These are phyloP conservation scores for Corythaixoides concolor DNA, from an alignment of 2,113 vertebrate species.

Conservation along the genomic window DNA sequence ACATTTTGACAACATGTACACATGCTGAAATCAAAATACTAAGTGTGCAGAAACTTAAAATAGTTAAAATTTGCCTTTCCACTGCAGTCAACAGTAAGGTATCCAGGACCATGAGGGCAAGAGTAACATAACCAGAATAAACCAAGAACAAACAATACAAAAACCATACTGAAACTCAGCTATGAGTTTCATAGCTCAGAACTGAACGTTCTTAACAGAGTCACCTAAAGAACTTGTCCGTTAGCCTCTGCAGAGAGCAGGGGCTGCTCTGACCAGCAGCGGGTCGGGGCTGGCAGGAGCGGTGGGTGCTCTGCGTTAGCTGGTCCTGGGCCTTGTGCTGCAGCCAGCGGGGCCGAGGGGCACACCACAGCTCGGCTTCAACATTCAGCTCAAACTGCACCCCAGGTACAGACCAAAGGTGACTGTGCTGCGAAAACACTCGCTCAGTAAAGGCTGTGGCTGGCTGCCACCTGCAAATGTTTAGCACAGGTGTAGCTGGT, in stretches of 20 bases:
- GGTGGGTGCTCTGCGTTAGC: fast-evolving
- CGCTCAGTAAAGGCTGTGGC: not conserved
- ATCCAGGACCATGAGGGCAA: not conserved
- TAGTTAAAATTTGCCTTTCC: not conserved
- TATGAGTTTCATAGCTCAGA: too few relatives aligned
- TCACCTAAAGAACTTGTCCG: not conserved
- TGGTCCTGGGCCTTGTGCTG: not conserved
- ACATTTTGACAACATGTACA: not conserved
- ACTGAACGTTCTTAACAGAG: fast-evolving
- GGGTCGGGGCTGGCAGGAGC: not conserved
- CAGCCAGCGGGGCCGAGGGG: fast-evolving
- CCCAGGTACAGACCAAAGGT: not conserved
- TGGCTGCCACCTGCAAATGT: not conserved
- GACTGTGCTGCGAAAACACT: not conserved
- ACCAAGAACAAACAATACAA: not conserved
- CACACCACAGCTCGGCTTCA: not conserved
- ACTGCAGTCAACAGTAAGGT: not conserved
- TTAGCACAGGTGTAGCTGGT: not conserved
- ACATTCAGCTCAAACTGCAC: not conserved
- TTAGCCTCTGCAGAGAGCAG: not conserved
- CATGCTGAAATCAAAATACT: not conserved
- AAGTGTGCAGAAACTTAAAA: not conserved
- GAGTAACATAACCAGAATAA: not conserved
- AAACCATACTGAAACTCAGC: not conserved
- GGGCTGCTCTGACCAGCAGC: not conserved